phyloP scores from a whole-genome alignment of 2,113 vertebrate genomes.

The Poicephalus gulielmi region DNA sequence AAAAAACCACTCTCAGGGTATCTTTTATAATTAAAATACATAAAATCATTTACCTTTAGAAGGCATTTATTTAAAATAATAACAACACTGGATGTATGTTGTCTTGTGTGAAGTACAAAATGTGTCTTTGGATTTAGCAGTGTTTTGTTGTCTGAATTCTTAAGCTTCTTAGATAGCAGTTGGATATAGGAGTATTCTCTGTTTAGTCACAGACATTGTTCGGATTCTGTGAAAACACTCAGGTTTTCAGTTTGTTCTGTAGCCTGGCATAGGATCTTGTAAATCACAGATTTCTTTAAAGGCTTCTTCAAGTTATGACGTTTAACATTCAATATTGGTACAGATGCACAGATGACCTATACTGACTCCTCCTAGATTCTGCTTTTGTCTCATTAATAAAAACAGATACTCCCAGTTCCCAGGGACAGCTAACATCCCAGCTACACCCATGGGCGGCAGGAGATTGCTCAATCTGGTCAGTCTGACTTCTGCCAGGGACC shows the following conservation, averaged over 20 bases:
- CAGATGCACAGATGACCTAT: not conserved
- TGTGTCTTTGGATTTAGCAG: not conserved
- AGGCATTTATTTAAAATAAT: constrained; percentile 38
- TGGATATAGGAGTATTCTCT: not conserved
- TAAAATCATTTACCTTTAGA: constrained; percentile 8
- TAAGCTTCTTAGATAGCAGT: not conserved
- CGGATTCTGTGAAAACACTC: not conserved
- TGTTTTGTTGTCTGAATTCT: not conserved
- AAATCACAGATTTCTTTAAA: not conserved
- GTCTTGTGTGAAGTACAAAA: not conserved
- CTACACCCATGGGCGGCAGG: not conserved
- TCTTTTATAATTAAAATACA: constrained; percentile 62
- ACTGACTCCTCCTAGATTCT: not conserved
- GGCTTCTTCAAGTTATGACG: not conserved
- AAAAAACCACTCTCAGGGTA: constrained; percentile 62
- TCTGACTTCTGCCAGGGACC: not conserved
- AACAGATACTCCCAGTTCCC: not conserved
- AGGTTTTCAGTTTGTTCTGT: not conserved
- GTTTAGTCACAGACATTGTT: not conserved
- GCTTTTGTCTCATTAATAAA: not conserved
- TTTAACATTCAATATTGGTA: not conserved
- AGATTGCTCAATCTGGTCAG: not conserved
- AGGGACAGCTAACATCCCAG: not conserved
- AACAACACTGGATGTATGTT: not conserved
- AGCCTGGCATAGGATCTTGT: not conserved